Evolutionary conservation across 2,888 invertebrate genomes (phyloP).

Genomic region (Odontocolon sp.): DNA sequence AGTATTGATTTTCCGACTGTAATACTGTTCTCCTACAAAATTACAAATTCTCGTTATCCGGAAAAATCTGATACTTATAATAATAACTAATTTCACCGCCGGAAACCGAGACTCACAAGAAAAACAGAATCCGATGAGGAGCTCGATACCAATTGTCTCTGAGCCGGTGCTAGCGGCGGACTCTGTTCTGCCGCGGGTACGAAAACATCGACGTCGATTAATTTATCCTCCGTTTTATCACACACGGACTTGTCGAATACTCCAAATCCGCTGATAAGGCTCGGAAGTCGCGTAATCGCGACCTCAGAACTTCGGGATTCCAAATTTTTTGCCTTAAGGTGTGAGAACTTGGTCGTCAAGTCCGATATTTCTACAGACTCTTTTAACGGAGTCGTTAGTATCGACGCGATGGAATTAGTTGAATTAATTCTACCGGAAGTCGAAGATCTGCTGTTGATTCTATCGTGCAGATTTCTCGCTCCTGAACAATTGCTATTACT

Average conservation of each 20-base stretch:
- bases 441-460: neutral
- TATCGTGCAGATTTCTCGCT: slow-evolving; percentile 11
- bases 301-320: slow-evolving; percentile 13
- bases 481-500: slow-evolving; percentile 24
- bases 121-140: slow-evolving; percentile 72
- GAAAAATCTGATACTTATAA: neutral
- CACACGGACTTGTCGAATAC: slow-evolving; percentile 4
- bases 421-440: slow-evolving; percentile 8
- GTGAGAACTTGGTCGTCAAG: slow-evolving; percentile 64
- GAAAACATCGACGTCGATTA: slow-evolving; percentile 70
- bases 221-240: slow-evolving; percentile 58
- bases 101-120: slow-evolving; percentile 65
- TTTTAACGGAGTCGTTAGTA: neutral
- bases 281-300: neutral
- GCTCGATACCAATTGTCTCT: slow-evolving; percentile 55
- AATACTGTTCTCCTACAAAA: slow-evolving; percentile 59
- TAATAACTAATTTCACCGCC: slow-evolving; percentile 25
- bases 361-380: slow-evolving; percentile 61
- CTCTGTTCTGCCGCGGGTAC: slow-evolving; percentile 35
- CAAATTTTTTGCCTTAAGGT: slow-evolving; percentile 61
- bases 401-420: slow-evolving; percentile 16
- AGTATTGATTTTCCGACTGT: slow-evolving; percentile 59
- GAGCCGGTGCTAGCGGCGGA: slow-evolving; percentile 1
- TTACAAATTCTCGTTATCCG: neutral
- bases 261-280: slow-evolving; percentile 12